These are phyloP conservation scores for Emydoidea blandingii DNA, from an alignment of 2,797 vertebrate species.

Conservation along the genomic window DNA sequence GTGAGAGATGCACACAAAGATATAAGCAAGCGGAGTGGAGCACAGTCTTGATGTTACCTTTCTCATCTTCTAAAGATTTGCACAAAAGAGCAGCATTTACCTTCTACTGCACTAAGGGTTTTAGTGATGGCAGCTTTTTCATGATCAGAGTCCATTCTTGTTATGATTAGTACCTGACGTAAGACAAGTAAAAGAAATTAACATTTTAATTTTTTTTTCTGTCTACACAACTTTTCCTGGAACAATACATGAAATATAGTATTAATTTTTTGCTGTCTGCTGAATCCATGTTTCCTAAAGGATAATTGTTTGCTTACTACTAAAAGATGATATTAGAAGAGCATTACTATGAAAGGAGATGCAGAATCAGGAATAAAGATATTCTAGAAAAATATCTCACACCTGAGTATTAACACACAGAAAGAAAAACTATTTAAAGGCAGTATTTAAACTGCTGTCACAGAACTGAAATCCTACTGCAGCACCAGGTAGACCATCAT, in stretches of 20 bases:
- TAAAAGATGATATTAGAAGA: background rate
- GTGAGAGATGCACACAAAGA: background rate
- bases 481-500: background rate
- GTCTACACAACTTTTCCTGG: background rate
- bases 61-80: background rate
- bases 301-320: background rate
- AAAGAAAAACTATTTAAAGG: background rate
- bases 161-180: conserved; percentile 88
- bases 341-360: background rate
- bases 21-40: background rate
- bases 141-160: conserved; percentile 81
- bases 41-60: background rate
- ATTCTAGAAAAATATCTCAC: background rate
- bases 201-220: background rate
- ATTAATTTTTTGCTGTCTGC: too few relatives aligned
- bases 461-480: background rate
- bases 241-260: accelerated
- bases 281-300: background rate
- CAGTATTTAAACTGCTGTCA: background rate
- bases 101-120: conserved; percentile 81
- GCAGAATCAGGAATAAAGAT: background rate
- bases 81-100: conserved; percentile 77
- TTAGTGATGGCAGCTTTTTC: conserved; percentile 81
- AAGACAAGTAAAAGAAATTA: conserved; percentile 59
- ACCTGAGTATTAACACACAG: background rate